A percentile compares a stretch with the other conserved stretches of the same genome.
These are phyloP conservation scores for Sylvietta virens DNA, from an alignment of 2,113 vertebrate genomes.

Conservation along the genomic window DNA sequence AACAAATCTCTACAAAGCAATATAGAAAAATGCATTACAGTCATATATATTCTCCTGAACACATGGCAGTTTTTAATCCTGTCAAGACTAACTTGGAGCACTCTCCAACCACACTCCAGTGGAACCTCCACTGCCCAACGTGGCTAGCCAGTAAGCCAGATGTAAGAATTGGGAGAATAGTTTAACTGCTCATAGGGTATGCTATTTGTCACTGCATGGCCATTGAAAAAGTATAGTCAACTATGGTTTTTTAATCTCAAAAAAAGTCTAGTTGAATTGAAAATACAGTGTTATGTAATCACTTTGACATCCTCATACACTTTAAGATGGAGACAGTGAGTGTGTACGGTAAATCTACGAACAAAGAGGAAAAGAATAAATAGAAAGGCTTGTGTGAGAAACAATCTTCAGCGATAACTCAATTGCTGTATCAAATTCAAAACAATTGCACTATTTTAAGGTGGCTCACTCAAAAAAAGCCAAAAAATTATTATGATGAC, in stretches of 20 bases:
- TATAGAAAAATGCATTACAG: neutral
- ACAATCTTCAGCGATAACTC: neutral
- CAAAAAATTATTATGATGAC: neutral
- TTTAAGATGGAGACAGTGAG: neutral
- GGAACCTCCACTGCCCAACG: neutral
- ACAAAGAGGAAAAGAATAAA: neutral
- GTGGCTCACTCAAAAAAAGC: neutral
- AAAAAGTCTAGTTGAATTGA: neutral
- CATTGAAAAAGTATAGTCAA: neutral
- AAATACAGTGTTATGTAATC: neutral
- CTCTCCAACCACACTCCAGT: neutral
- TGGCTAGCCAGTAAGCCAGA: neutral
- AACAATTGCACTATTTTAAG: conserved; percentile 17
- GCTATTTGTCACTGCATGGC: neutral
- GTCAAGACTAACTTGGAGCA: neutral
- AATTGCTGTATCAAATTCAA: conserved; percentile 15
- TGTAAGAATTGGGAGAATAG: neutral
- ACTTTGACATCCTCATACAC: neutral
- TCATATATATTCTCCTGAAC: neutral
- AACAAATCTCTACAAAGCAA: neutral
- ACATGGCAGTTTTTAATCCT: neutral
- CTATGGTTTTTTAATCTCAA: neutral
- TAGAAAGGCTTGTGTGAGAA: neutral
- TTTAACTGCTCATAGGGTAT: neutral
- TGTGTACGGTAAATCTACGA: neutral